These are phyloP conservation scores for Pentalonia nigronervosa DNA, from an alignment of 1,140 invertebrate genomes.

Conservation along the genomic window DNA sequence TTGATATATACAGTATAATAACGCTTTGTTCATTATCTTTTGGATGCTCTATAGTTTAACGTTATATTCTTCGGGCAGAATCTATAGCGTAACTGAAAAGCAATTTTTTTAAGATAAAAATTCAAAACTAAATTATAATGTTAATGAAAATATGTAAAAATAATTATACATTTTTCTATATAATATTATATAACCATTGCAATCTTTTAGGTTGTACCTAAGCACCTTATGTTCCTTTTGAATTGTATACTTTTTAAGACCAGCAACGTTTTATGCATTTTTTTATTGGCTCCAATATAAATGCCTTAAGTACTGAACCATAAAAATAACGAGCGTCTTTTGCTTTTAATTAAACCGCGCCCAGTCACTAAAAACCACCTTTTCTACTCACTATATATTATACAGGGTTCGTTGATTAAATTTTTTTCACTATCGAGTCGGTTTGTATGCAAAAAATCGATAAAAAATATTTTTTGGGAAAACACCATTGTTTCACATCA, in stretches of 20 bases:
- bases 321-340: slow-evolving; percentile 56
- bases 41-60: neutral
- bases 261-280: slow-evolving; percentile 26
- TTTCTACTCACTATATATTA: neutral
- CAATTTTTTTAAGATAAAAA: neutral
- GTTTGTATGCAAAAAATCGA: neutral
- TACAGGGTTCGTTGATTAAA: slow-evolving; percentile 37
- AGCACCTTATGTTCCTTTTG: neutral
- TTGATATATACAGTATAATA: neutral
- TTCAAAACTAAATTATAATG: neutral
- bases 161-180: neutral
- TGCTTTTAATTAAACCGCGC: slow-evolving; percentile 58
- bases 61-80: neutral
- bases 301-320: slow-evolving; percentile 43
- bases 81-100: neutral
- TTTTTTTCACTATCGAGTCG: slow-evolving; percentile 23
- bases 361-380: slow-evolving; percentile 33
- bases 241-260: slow-evolving; percentile 25
- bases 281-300: slow-evolving; percentile 35
- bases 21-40: slow-evolving; percentile 32
- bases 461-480: slow-evolving; percentile 1
- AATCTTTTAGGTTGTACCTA: neutral
- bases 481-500: neutral
- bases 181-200: neutral
- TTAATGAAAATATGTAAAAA: neutral